Evolutionary conservation across 2,113 vertebrate species (phyloP).

Genomic region (Cottus gobio): DNA sequence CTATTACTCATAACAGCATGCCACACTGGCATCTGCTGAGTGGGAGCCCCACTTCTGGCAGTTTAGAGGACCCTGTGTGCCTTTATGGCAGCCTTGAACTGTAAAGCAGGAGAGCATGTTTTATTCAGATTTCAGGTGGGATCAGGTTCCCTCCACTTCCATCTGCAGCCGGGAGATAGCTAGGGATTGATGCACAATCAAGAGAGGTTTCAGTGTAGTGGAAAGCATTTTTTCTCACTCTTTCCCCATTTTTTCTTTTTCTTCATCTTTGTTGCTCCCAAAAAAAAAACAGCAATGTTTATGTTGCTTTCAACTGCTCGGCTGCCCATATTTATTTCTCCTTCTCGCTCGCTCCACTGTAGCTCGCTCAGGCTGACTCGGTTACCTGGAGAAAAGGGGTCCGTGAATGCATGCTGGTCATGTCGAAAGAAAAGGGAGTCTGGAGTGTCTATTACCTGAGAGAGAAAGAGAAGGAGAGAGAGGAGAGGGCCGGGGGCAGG

Average conservation of each 20-base stretch:
- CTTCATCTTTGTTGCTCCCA: slow-evolving; percentile 26
- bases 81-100: slow-evolving; percentile 64
- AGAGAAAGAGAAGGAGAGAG: not conserved
- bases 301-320: slow-evolving; percentile 21
- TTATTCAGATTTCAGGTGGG: slow-evolving; percentile 77
- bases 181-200: slow-evolving; percentile 77
- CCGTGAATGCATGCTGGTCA: slow-evolving; percentile 28
- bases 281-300: slow-evolving; percentile 52
- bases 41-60: slow-evolving; percentile 35
- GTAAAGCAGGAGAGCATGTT: slow-evolving; percentile 68
- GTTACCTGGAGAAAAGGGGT: slow-evolving; percentile 26
- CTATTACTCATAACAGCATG: slow-evolving; percentile 32
- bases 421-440: slow-evolving; percentile 38
- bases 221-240: slow-evolving; percentile 58
- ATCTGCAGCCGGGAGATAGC: slow-evolving; percentile 74
- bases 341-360: slow-evolving; percentile 6
- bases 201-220: slow-evolving; percentile 63
- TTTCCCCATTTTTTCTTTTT: not conserved
- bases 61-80: slow-evolving; percentile 49
- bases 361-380: slow-evolving; percentile 25
- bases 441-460: slow-evolving; percentile 51
- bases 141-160: slow-evolving; percentile 66
- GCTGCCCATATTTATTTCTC: slow-evolving; percentile 12
- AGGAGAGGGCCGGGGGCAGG: not conserved
- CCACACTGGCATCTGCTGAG: slow-evolving; percentile 52